Evolutionary conservation across 2,797 vertebrate genomes (phyloP).

Genomic region (Hyperoplus lanceolatus): DNA sequence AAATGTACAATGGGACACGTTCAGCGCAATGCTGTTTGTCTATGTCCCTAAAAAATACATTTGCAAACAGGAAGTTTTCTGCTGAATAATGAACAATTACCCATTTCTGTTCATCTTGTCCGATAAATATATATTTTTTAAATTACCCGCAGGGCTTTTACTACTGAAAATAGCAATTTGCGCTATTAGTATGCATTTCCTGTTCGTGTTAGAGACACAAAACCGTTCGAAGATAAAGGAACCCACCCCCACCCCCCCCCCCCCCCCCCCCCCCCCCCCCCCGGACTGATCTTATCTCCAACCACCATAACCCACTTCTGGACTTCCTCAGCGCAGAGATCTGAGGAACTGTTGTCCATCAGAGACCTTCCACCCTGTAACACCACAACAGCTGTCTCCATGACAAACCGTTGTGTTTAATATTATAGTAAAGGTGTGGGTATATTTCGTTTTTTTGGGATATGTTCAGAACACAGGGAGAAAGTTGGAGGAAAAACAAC

Average conservation of each 20-base stretch:
- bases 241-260: background rate
- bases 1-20: background rate
- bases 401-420: constrained; percentile 35
- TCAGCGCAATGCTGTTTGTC: background rate
- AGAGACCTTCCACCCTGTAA: constrained; percentile 15
- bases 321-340: constrained; percentile 34
- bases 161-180: constrained; percentile 2
- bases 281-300: background rate
- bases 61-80: background rate
- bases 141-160: constrained; percentile 11
- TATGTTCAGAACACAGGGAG: constrained; percentile 1
- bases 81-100: no score
- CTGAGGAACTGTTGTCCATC: constrained; percentile 29
- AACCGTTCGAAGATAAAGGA: background rate
- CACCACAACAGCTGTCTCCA: constrained; percentile 36
- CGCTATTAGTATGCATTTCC: background rate
- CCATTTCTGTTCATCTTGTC: no score
- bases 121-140: no score
- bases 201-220: background rate
- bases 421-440: background rate
- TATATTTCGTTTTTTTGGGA: background rate
- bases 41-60: background rate
- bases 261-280: background rate
- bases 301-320: background rate
- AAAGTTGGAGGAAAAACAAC: constrained; percentile 26